A percentile compares a stretch with the other conserved stretches of the same genome.
Evolutionary conservation across 2,113 vertebrate species (phyloP).

Genomic region (Plecotus auritus): DNA sequence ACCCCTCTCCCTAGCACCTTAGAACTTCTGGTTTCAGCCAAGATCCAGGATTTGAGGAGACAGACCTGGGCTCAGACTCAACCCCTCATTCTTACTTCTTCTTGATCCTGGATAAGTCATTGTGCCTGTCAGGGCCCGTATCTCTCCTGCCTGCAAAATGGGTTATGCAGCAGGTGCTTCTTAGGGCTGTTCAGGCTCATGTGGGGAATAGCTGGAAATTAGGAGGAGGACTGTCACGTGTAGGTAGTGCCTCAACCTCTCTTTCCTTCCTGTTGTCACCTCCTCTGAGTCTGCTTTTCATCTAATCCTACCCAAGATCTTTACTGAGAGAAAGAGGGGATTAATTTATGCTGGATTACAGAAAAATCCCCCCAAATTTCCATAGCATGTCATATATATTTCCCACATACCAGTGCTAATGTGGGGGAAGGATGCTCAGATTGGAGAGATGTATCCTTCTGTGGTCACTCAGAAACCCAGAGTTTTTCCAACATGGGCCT

Average conservation of each 20-base stretch:
- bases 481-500: not conserved
- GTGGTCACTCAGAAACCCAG: not conserved
- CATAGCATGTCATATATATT: not conserved
- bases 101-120: not conserved
- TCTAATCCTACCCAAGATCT: too few relatives aligned
- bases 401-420: not conserved
- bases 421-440: too few relatives aligned
- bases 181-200: not conserved
- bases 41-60: not conserved
- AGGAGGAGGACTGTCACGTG: too few relatives aligned
- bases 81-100: not conserved
- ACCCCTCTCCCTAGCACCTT: fast-evolving
- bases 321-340: too few relatives aligned
- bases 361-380: not conserved
- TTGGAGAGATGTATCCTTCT: not conserved
- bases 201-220: not conserved
- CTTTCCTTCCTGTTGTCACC: not conserved
- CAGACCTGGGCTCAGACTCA: not conserved
- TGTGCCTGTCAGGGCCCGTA: too few relatives aligned
- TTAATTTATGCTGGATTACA: not conserved
- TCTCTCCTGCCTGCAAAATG: not conserved
- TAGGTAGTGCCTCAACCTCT: not conserved
- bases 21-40: too few relatives aligned
- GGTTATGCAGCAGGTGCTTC: not conserved
- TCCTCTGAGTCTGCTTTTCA: too few relatives aligned